Base-by-base conservation (phyloP, 2,797 vertebrate genomes). In the Furcifer pardalis region DNA sequence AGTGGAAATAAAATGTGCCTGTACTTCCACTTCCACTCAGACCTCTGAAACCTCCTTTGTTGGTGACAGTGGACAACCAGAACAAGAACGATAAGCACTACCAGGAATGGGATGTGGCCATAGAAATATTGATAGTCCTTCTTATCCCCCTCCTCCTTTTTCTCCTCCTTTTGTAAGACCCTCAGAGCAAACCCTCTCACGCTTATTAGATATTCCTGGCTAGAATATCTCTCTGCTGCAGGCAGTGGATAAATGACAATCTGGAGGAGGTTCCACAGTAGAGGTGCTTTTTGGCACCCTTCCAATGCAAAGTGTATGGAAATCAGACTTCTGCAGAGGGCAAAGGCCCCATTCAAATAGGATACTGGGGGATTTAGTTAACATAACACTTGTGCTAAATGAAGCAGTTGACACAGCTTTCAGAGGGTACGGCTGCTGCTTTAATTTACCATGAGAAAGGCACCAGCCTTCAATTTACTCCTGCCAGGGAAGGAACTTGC, bases 301-400 rank as follows among this genome's bases (percentile, higher is more conserved):
- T 91, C 89, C 87, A 81, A 91, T 89, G 89, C 81, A 93, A 94
- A 94, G 93, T 85, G 84, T 82, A 93, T 94, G 92, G 89, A 93
- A 94, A 93, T 93, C 32, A 91, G 87, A 75, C 75, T 92, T 77
- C 82, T 88, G 84, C 71, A 82, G 37, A 93, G 90, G 92, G 90
- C 89, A 91, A 89, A 90, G 91, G 89, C 89, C 89, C 86, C 89
- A 90, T 85, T 0, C 83, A 90, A 93, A 87, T 86, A 84, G 84
- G 88, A 88, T 66, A 46, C 73, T 72, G 84, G 52, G 74, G 79
- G 83, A 83, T 86, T 90, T 87, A 93, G 91, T 92, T 94, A 94
- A 94, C 92, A 91, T 90, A 93, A 93, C 92, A 92, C 92, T 94
- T 89, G 92, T 91, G 92, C 89, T 93, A 94, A 94, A 93, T 92